Evolutionary conservation across 2,113 vertebrate genomes (phyloP), one percentile per base, ranked within the genome.

Genomic region (Coryphaenoides rupestris): DNA sequence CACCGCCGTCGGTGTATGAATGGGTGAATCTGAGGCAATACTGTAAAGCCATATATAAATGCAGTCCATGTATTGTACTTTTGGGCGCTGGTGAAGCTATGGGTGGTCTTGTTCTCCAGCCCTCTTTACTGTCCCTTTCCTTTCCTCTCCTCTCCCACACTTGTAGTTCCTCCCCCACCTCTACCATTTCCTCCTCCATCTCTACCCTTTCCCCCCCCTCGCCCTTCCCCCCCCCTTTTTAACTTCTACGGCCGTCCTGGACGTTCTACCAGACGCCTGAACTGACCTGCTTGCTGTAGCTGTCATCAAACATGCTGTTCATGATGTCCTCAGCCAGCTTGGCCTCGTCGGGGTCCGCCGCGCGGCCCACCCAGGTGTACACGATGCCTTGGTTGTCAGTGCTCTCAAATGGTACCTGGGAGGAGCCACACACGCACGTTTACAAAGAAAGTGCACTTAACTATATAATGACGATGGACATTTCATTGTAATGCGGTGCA

Each of bases 361-460:
- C 95, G 67, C 96, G 75, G 60, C 97, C 97, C 74, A 99, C 96
- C 96, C 97, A 99, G 0, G 95, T 98, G 53, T 99, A 99, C 19
- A 99, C 95, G 0, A 98, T 98, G 65, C 96, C 96, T 79, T 98
- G 96, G 75, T 98, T 98, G 83, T 98, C 97, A 0, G 94, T 96
- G 78, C 96, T 99, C 86, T 98, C 96, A 75, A 99, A 98, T 1
- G 97, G 97, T 16, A 99, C 97, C 97, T 99, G 83, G 2, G 21
- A 54, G 45, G 6, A 17, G 58, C 58, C 19, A 58, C 1, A 22
- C 47, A 50, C 17, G 17, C 15, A 50, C 15, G 47, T 16, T 50
- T 50, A 50, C 47, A 50, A 50, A 50, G 33, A 12, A 40, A 40
- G 33, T 40, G 33, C 33, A 1, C 6, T 40, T 40, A 12, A 40